These are phyloP conservation scores for Anguilla pacifica DNA, from an alignment of 2,797 vertebrate genomes.

Conservation along the genomic window DNA sequence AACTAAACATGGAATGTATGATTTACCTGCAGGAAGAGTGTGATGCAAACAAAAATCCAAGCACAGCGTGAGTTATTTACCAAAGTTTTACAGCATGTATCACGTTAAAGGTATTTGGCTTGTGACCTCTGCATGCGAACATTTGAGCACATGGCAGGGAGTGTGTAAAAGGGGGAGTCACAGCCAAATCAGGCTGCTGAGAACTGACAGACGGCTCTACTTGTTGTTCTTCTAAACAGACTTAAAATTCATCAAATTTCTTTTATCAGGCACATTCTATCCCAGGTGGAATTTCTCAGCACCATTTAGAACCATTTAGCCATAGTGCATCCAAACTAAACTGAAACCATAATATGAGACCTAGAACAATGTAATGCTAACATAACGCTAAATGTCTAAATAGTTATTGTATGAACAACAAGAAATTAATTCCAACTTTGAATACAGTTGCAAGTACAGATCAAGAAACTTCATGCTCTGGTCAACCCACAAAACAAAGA, in stretches of 20 bases:
- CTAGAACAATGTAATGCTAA: neutral
- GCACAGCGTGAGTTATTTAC: neutral
- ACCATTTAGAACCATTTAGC: neutral
- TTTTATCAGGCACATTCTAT: neutral
- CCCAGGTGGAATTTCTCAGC: neutral
- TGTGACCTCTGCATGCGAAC: neutral
- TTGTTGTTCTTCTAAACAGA: slow-evolving; percentile 10
- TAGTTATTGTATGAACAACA: neutral
- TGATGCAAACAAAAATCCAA: neutral
- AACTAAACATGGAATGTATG: neutral
- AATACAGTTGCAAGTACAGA: neutral
- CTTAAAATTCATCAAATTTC: neutral
- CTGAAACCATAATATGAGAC: neutral
- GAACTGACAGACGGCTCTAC: neutral
- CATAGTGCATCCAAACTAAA: neutral
- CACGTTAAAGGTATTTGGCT: slow-evolving; percentile 17
- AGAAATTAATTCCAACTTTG: neutral
- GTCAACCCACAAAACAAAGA: neutral
- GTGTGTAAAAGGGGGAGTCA: neutral
- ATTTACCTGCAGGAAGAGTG: neutral
- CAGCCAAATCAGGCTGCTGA: neutral
- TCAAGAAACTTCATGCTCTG: neutral
- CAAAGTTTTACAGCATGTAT: neutral
- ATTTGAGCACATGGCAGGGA: slow-evolving; percentile 2
- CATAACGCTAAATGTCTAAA: neutral